Conservation (phyloP, 2,888 invertebrate species). For the Ophion slaviceki region DNA sequence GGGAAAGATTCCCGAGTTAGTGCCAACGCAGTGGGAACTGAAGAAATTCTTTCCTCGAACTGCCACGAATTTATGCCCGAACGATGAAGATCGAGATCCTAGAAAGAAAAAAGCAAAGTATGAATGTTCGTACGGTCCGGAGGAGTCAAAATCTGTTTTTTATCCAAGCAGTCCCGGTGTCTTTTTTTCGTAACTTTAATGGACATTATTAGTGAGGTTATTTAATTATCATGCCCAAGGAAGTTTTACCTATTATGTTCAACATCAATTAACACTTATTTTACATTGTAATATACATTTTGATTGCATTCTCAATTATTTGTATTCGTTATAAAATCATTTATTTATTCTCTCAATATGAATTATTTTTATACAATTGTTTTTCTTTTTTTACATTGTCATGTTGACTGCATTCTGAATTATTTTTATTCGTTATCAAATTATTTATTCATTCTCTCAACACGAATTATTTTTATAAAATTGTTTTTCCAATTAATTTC, state of each 20-base stretch:
- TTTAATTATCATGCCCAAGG: too few relatives aligned
- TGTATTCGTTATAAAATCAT: not conserved
- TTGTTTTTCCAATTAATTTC: too few relatives aligned
- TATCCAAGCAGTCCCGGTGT: not conserved
- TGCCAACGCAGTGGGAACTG: constrained; percentile 1
- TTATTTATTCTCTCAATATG: not conserved
- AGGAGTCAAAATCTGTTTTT: not conserved
- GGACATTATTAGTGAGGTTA: not conserved
- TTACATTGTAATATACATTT: not conserved
- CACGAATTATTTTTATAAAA: too few relatives aligned
- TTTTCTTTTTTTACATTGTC: not conserved
- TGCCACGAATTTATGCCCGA: not conserved
- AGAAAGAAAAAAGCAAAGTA: not conserved
- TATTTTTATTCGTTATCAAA: not conserved
- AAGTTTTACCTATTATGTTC: not conserved
- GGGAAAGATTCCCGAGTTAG: constrained; percentile 5
- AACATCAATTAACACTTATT: not conserved
- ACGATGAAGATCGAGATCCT: not conserved
- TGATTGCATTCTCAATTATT: too few relatives aligned
- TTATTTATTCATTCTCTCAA: not conserved
- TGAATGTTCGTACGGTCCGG: not conserved
- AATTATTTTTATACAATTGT: too few relatives aligned
- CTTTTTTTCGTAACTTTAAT: not conserved
- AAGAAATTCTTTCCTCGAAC: not conserved
- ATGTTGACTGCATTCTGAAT: not conserved